Evolutionary conservation across 2,113 vertebrate species (phyloP).

Genomic region (Corvus hawaiiensis): DNA sequence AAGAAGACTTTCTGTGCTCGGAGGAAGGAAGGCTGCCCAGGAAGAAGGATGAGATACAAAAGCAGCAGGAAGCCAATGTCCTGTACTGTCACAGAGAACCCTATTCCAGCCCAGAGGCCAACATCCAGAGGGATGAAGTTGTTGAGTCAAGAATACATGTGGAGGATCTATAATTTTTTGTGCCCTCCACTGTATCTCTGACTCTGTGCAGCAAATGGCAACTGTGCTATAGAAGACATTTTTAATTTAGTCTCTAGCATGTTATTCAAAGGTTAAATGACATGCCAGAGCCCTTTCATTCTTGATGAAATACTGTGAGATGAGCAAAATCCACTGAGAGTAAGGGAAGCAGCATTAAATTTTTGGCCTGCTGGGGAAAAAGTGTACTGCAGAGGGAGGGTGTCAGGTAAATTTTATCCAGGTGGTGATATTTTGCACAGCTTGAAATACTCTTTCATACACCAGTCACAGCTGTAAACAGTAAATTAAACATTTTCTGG

Average conservation of each 20-base stretch:
- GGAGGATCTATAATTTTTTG: neutral
- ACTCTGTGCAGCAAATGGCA: neutral
- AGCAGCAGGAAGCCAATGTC: neutral
- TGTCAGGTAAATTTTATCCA: neutral
- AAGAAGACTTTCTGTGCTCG: neutral
- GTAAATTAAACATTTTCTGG: neutral
- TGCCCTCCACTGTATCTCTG: neutral
- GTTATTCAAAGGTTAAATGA: neutral
- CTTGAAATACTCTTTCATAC: neutral
- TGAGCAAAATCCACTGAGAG: neutral
- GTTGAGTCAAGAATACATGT: neutral
- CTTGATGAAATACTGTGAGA: neutral
- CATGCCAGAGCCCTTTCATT: neutral
- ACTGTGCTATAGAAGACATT: neutral
- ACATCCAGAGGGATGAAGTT: neutral
- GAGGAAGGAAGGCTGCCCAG: neutral
- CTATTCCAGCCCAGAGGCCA: neutral
- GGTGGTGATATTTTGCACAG: neutral
- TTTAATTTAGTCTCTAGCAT: neutral
- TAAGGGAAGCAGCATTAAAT: neutral
- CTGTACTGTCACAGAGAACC: neutral
- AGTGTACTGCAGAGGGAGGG: neutral
- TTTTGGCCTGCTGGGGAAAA: neutral
- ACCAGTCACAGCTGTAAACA: neutral
- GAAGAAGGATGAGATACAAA: neutral